phyloP scores from a whole-genome alignment of 2,797 vertebrate genomes.

The Buceros bicornis region DNA sequence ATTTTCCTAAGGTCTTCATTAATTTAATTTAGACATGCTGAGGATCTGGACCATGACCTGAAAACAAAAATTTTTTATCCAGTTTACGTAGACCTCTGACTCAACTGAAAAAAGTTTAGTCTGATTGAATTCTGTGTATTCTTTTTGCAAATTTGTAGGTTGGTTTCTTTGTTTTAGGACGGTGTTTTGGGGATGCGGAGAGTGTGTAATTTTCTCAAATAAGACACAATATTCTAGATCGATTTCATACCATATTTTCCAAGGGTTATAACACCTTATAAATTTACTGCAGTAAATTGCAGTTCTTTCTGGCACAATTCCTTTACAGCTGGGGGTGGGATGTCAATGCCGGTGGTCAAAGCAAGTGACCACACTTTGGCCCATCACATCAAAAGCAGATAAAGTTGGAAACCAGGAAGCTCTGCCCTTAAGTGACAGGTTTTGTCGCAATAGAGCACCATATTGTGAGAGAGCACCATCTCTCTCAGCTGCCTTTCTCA shows the following conservation, averaged over 20 bases:
- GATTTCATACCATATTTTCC: too few relatives aligned
- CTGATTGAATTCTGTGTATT: background rate
- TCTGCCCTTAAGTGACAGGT: background rate
- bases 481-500: background rate
- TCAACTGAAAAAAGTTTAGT: background rate
- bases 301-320: background rate
- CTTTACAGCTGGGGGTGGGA: background rate
- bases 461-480: background rate
- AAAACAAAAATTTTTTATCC: background rate
- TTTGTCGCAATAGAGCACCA: background rate
- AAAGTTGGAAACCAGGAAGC: background rate
- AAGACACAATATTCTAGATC: too few relatives aligned
- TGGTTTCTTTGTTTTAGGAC: background rate
- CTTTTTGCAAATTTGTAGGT: too few relatives aligned
- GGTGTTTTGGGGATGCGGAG: background rate
- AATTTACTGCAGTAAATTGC: too few relatives aligned
- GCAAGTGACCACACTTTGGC: background rate
- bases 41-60: background rate
- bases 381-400: background rate
- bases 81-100: background rate
- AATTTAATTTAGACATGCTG: background rate
- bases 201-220: too few relatives aligned
- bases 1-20: background rate
- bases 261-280: too few relatives aligned
- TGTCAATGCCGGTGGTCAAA: background rate